Conservation (phyloP, 1,140 invertebrate genomes). For the Brachionus koreanus region DNA sequence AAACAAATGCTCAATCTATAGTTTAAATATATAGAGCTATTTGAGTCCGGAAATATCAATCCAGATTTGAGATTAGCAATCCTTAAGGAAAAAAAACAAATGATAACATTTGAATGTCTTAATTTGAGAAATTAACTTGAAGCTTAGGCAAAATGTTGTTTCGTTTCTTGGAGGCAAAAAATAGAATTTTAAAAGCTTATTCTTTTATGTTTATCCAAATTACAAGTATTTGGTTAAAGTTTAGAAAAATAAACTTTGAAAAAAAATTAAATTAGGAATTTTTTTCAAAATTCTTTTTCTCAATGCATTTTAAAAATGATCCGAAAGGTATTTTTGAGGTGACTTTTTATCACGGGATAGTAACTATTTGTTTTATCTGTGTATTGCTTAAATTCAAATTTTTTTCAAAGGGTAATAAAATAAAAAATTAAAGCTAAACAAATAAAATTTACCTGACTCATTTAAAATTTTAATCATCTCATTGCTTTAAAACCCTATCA, state of each 20-base stretch:
- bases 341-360: not conserved
- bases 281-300: not conserved
- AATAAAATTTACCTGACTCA: slow-evolving; percentile 29
- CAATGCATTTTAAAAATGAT: not conserved
- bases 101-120: not conserved
- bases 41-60: not conserved
- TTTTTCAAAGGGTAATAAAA: not conserved
- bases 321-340: not conserved
- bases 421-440: slow-evolving; percentile 1
- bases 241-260: not conserved
- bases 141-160: not conserved
- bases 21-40: not conserved
- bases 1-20: too few species aligned
- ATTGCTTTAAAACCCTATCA: not conserved
- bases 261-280: not conserved
- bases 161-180: not conserved
- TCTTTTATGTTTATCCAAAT: not conserved
- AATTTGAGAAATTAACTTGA: not conserved
- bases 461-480: slow-evolving; percentile 1
- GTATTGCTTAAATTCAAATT: not conserved
- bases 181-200: not conserved
- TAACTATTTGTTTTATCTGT: slow-evolving; percentile 17
- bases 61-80: not conserved
- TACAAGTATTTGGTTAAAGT: not conserved
- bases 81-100: not conserved